phyloP scores from a whole-genome alignment of 2,113 vertebrate genomes.

The Smithornis capensis region DNA sequence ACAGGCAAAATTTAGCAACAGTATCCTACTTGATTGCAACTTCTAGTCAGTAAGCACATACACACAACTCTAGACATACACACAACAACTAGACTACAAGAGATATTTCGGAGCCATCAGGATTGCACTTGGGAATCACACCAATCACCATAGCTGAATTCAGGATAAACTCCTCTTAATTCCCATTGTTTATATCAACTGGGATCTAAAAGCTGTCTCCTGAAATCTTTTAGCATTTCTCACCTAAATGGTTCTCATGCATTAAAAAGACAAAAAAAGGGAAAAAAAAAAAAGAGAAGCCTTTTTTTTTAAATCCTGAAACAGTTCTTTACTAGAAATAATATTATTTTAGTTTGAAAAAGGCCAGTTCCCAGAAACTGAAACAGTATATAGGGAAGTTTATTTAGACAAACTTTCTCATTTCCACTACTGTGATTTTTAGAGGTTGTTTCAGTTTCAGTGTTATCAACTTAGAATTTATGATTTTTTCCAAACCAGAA shows the following conservation, averaged over 20 bases:
- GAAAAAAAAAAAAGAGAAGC: background rate
- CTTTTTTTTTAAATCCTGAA: background rate
- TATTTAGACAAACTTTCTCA: background rate
- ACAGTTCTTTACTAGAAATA: background rate
- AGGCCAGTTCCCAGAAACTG: background rate
- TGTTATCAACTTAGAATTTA: background rate
- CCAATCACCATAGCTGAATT: background rate
- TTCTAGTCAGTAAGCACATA: background rate
- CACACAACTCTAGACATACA: background rate
- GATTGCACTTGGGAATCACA: background rate
- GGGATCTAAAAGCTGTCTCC: background rate
- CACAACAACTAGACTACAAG: background rate
- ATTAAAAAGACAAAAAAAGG: background rate
- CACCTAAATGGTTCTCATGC: background rate
- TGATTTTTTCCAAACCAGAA: background rate
- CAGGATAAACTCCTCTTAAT: background rate
- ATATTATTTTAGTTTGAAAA: background rate
- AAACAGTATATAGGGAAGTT: background rate
- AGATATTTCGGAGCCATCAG: background rate
- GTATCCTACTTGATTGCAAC: background rate
- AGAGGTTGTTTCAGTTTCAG: background rate
- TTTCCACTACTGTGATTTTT: background rate
- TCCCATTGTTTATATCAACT: background rate
- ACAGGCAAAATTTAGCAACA: background rate
- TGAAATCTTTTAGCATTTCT: background rate